phyloP scores from a whole-genome alignment of 2,888 invertebrate genomes.

The Epirrhoe tristata region DNA sequence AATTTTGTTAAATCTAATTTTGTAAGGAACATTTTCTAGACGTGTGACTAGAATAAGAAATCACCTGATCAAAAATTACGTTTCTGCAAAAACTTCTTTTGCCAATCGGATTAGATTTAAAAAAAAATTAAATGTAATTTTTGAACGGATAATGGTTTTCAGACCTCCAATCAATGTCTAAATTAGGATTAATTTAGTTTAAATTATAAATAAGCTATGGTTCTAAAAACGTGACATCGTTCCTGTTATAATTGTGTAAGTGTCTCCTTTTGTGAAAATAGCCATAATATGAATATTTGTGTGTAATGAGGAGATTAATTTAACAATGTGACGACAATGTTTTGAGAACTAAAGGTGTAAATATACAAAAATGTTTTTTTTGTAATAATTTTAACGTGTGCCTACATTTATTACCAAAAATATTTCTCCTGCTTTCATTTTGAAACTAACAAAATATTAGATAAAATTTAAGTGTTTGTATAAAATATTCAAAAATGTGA shows the following conservation, averaged over 20 bases:
- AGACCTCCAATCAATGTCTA: conserved; percentile 57
- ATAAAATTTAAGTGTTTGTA: not conserved
- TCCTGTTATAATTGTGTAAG: conserved; percentile 44
- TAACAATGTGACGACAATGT: not conserved
- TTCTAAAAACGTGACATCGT: conserved; percentile 35
- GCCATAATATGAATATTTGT: conserved; percentile 4
- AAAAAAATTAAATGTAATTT: conserved; percentile 15
- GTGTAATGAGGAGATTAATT: not conserved
- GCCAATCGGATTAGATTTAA: conserved; percentile 1
- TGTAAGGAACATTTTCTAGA: conserved; percentile 59
- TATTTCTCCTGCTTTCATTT: conserved; percentile 3
- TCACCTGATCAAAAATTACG: conserved; percentile 49
- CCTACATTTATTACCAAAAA: conserved; percentile 31
- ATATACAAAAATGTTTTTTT: conserved; percentile 4
- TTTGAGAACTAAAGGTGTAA: conserved; percentile 9
- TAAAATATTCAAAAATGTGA: conserved; percentile 1
- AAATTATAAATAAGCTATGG: conserved; percentile 19
- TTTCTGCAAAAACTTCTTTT: conserved; percentile 25
- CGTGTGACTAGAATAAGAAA: conserved; percentile 57
- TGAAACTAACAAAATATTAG: not conserved
- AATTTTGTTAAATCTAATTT: conserved; percentile 59
- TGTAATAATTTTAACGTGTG: conserved; percentile 7
- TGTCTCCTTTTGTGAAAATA: conserved; percentile 9
- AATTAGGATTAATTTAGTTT: conserved; percentile 53
- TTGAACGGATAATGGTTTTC: conserved; percentile 14